A percentile compares a stretch with the other conserved stretches of the same genome.
These are phyloP conservation scores for Apodemus speciosus DNA, from an alignment of 2,113 vertebrate genomes.

Conservation along the genomic window DNA sequence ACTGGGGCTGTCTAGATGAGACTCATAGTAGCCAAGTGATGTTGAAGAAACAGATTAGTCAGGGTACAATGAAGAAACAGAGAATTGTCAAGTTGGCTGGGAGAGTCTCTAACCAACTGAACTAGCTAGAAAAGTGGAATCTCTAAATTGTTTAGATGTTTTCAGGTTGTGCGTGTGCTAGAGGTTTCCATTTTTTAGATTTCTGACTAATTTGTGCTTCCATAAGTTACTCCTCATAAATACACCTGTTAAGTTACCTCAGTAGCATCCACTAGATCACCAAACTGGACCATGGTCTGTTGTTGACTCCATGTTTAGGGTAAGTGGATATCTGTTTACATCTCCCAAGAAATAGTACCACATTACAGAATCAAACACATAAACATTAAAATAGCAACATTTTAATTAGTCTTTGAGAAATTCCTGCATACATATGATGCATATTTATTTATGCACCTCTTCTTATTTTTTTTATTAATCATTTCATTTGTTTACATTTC, in stretches of 20 bases:
- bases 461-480: not conserved
- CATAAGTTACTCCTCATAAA: not conserved
- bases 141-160: not conserved
- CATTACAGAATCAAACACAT: not conserved
- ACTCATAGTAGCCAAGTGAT: not conserved
- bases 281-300: not conserved
- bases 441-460: not conserved
- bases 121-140: not conserved
- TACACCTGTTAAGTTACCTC: not conserved
- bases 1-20: not conserved
- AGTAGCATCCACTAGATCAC: not conserved
- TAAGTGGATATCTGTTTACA: not conserved
- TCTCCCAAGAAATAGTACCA: not conserved
- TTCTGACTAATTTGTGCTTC: not conserved
- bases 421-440: not conserved
- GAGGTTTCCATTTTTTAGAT: not conserved
- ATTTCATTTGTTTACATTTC: no score
- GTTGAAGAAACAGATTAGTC: not conserved
- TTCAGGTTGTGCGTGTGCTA: not conserved
- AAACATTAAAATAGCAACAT: not conserved
- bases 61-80: not conserved
- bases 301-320: not conserved
- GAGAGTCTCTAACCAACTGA: not conserved
- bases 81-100: not conserved
- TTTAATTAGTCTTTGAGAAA: not conserved